Evolutionary conservation across 1,140 invertebrate genomes (phyloP), one percentile per base, ranked within the genome.

Genomic region (Dicyema japonicum): DNA sequence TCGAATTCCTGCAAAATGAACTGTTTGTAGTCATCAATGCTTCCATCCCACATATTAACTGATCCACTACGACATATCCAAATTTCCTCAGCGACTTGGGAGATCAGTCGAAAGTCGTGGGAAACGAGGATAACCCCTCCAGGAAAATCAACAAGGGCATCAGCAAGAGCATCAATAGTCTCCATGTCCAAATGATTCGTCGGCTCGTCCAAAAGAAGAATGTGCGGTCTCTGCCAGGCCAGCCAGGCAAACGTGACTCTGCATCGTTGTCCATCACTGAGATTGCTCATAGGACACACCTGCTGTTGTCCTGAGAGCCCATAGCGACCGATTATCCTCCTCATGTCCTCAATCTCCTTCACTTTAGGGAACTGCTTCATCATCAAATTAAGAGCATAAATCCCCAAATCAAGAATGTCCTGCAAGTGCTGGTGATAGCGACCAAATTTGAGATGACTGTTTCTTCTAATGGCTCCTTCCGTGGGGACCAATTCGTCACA

Each of bases 171-270:
- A 54, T 97, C 88, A 34, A 94, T 97, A 0, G 80, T 90, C 55
- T 97, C 85, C 66, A 94, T 88, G 43, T 94, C 85, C 45, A 94
- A 63, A 46, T 94, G 82, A 63, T 94, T 94, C 14, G 82, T 94
- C 36, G 82, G 85, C 62, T 94, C 82, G 50, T 92, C 82, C 15
- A 94, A 56, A 4, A 92, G 52, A 21, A 92, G 55, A 29, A 92
- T 52, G 57, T 92, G 80, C 4, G 82, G 82, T 15, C 64, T 65
- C 55, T 85, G 72, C 70, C 72, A 78, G 1, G 75, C 72, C 25
- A 82, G 52, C 68, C 71, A 94, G 3, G 85, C 82, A 56, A 97
- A 97, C 17, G 90, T 80, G 0, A 97, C 78, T 34, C 88, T 65
- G 54, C 88, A 94, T 29, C 82, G 58, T 52, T 97, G 88, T 18